Evolutionary conservation across 2,888 invertebrate genomes (phyloP), one percentile per base, ranked within the genome.

Genomic region (Eupithecia vulgata): DNA sequence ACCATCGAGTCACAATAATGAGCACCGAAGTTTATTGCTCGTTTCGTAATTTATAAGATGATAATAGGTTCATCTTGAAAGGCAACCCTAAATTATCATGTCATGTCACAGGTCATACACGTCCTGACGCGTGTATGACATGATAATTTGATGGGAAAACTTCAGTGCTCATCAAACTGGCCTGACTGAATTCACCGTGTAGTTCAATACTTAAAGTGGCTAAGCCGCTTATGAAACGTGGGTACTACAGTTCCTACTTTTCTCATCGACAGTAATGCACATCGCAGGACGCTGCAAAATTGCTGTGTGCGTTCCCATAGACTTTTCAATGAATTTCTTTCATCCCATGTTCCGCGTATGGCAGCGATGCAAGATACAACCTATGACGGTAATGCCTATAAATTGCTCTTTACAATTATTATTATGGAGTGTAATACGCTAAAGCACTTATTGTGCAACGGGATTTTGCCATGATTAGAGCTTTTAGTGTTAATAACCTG

Each of bases 201-300:
- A 65, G 12, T 37, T 40, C 64, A 62, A 13, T 37, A 40, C 65
- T 40, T 25, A 40, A 69, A 75, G 73, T 77, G 48, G 70, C 72
- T 77, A 79, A 79, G 80, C 75, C 40, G 76, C 76, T 78, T 80
- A 76, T 66, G 71, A 72, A 74, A 79, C 79, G 79, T 79, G 78
- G 76, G 78, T 77, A 74, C 70, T 81, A 80, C 65, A 79, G 84
- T 81, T 83, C 80, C 81, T 81, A 85, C 86, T 88, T 89, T 93
- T 93, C 92, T 90, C 92, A 92, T 90, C 86, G 87, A 80, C 82
- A 82, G 83, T 81, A 81, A 80, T 81, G 79, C 77, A 83, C 82
- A 79, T 81, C 84, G 81, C 80, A 83, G 75, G 77, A 74, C 82
- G 74, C 71, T 78, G 81, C 81, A 82, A 87, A 87, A 87, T 88